Conservation (phyloP, 2,797 vertebrate species). For the Steatocranus sp. region DNA sequence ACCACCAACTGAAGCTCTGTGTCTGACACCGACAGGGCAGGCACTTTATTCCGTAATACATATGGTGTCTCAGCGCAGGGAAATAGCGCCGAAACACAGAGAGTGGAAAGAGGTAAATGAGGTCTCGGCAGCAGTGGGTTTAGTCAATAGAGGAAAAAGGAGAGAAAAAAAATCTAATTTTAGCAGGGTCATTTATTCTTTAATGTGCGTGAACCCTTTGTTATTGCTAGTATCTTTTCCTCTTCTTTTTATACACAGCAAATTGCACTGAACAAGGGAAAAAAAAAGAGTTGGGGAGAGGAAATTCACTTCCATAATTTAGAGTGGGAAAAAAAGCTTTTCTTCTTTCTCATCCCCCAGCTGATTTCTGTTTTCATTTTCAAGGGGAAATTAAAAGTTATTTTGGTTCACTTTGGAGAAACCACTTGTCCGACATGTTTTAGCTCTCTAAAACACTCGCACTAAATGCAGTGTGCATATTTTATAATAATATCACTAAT, state of each 20-base stretch:
- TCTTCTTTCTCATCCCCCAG: not conserved
- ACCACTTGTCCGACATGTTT: not conserved
- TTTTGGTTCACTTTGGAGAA: not conserved
- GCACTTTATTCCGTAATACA: slow-evolving; percentile 1
- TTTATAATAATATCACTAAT: not conserved
- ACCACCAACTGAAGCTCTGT: slow-evolving; percentile 18
- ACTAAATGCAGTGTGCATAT: not conserved
- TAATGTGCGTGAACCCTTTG: not conserved
- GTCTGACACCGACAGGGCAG: slow-evolving; percentile 1
- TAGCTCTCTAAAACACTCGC: not conserved
- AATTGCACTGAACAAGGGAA: not conserved
- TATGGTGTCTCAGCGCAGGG: not conserved
- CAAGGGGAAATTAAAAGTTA: slow-evolving; percentile 8
- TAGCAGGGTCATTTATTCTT: slow-evolving; percentile 13
- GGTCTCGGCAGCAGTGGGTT: not conserved
- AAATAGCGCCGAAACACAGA: not conserved
- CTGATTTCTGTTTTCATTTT: slow-evolving; percentile 30
- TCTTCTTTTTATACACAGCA: not conserved
- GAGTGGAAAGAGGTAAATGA: not conserved
- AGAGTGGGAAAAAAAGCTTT: not conserved
- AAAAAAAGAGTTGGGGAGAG: not conserved
- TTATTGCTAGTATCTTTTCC: not conserved
- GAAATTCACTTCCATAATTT: slow-evolving; percentile 14
- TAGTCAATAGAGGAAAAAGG: not conserved
- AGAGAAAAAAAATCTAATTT: slow-evolving; percentile 4